Percentiles rank a stretch among this genome's conserved stretches.
Conservation (phyloP, 53 echinoderm and acorn worm species). For the Arbacia lixula region DNA sequence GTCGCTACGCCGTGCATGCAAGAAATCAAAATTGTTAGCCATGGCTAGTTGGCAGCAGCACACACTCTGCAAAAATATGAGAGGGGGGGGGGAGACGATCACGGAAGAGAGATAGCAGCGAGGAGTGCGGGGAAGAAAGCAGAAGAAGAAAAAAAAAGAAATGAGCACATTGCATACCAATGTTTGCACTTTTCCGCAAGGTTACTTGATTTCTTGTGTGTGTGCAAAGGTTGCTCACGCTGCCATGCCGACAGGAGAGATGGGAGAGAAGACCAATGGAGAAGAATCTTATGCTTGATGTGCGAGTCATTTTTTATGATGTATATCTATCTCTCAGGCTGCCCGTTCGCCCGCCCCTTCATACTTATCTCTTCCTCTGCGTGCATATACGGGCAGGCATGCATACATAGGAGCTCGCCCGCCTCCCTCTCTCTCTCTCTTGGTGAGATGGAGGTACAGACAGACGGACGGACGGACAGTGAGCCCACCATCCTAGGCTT, state of each 20-base stretch:
- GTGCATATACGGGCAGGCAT: slow-evolving; percentile 24
- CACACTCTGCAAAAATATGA: slow-evolving; percentile 52
- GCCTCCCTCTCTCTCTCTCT: too few relatives aligned
- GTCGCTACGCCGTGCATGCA: slow-evolving; percentile 50
- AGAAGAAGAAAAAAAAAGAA: background rate
- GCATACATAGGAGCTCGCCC: slow-evolving; percentile 18
- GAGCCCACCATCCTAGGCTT: too few relatives aligned
- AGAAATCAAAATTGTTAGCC: slow-evolving; percentile 51
- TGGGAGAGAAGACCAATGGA: background rate
- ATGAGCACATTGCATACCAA: slow-evolving; percentile 31
- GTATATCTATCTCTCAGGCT: slow-evolving; percentile 27
- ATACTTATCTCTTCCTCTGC: slow-evolving; percentile 4
- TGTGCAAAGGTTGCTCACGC: background rate
- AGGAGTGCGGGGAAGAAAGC: background rate
- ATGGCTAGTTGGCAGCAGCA: slow-evolving; percentile 38
- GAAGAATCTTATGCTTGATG: slow-evolving; percentile 42
- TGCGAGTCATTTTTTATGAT: slow-evolving; percentile 44
- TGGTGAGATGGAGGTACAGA: too few relatives aligned
- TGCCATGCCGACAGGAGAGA: background rate
- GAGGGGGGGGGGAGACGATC: background rate
- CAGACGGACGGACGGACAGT: too few relatives aligned
- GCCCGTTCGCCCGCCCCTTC: background rate
- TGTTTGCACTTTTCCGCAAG: slow-evolving; percentile 51
- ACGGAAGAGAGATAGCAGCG: background rate
- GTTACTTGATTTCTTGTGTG: slow-evolving; percentile 44